Conservation (phyloP, 2,113 vertebrate species). For the Indicator indicator region DNA sequence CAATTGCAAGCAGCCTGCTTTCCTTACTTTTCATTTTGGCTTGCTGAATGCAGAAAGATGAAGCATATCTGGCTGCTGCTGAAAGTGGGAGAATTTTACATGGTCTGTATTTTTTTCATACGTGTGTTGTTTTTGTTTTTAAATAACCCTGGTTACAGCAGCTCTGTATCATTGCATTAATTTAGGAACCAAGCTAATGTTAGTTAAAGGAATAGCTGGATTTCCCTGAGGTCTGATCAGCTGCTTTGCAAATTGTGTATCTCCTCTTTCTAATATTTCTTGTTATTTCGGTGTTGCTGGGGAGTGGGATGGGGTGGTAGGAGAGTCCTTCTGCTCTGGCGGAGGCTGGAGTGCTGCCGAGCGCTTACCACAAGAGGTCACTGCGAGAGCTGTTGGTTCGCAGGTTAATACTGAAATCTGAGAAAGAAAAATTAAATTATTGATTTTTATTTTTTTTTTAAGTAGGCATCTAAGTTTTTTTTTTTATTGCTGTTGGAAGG, state of each 20-base stretch:
- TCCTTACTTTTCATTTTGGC: background rate
- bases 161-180: background rate
- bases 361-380: constrained; percentile 78
- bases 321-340: background rate
- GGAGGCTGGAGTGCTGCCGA: background rate
- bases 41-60: background rate
- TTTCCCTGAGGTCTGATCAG: background rate
- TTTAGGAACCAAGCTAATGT: background rate
- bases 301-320: background rate
- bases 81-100: background rate
- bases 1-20: background rate
- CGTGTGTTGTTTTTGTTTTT: background rate
- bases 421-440: background rate
- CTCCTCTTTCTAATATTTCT: background rate
- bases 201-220: background rate
- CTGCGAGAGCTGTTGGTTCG: constrained; percentile 58
- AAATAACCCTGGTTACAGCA: background rate
- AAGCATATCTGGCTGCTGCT: background rate
- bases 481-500: constrained; percentile 4
- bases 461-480: background rate
- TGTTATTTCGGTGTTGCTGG: background rate
- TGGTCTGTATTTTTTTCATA: background rate
- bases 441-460: background rate
- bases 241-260: background rate
- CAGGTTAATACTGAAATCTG: background rate